Conservation (phyloP, 2,797 vertebrate genomes). For the Lophotriccus pileatus region DNA sequence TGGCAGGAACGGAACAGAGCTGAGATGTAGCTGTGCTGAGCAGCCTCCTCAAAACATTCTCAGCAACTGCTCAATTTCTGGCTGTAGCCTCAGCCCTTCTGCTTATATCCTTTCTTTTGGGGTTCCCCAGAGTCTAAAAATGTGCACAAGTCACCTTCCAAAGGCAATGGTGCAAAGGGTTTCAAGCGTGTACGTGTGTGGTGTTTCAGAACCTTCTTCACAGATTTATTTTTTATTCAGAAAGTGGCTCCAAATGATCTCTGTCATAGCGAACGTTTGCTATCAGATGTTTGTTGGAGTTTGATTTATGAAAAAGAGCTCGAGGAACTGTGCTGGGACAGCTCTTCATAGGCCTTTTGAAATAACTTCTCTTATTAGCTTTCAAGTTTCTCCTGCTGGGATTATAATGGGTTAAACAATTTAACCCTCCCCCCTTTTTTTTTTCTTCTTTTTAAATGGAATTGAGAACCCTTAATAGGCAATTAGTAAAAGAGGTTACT, state of each 20-base stretch:
- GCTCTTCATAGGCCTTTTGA: neutral
- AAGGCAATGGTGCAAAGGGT: neutral
- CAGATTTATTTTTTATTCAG: neutral
- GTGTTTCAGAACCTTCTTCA: neutral
- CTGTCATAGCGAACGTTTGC: neutral
- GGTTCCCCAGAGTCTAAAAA: neutral
- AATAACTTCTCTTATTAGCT: neutral
- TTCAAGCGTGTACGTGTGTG: neutral
- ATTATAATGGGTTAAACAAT: constrained; percentile 17
- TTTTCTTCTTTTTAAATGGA: neutral
- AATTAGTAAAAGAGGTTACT: neutral
- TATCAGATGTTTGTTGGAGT: neutral
- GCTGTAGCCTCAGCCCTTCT: neutral
- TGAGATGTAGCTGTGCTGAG: neutral
- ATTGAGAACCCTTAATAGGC: neutral
- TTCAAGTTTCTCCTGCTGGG: neutral
- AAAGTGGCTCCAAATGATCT: neutral
- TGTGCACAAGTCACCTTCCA: neutral
- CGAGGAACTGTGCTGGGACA: neutral
- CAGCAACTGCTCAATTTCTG: neutral
- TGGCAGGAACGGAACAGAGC: neutral
- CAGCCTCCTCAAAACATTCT: neutral
- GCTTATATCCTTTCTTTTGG: neutral
- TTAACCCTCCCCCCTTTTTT: neutral
- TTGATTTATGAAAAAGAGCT: neutral